Conservation (phyloP, 2,888 invertebrate genomes). For the Lamellibrachia columna region DNA sequence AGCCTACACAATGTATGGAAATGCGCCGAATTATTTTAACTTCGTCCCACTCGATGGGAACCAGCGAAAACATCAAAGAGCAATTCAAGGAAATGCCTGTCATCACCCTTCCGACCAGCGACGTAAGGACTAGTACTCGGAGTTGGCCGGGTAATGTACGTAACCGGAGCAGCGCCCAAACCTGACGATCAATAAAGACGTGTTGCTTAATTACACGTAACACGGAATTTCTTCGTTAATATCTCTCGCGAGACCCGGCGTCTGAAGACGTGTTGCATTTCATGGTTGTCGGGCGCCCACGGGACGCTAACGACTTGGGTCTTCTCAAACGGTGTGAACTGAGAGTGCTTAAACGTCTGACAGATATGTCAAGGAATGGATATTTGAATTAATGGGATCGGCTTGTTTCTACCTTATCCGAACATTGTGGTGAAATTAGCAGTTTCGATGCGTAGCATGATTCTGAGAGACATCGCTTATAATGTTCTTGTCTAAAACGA, state of each 20-base stretch:
- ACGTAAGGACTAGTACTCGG: neutral
- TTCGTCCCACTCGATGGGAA: too few species aligned
- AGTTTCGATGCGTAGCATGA: neutral
- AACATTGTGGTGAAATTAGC: too few species aligned
- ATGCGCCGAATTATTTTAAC: too few species aligned
- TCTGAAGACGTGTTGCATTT: neutral
- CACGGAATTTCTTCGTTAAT: slow-evolving; percentile 6
- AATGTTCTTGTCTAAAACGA: neutral
- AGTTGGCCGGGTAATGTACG: neutral
- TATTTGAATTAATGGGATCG: neutral
- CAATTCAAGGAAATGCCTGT: neutral
- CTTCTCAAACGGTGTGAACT: neutral
- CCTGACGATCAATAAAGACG: neutral
- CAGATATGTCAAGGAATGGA: neutral
- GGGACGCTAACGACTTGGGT: neutral
- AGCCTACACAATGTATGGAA: too few species aligned
- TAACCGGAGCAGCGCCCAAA: neutral
- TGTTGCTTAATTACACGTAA: neutral
- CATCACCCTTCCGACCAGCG: too few species aligned
- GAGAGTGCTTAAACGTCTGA: neutral
- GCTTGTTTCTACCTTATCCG: neutral
- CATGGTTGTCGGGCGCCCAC: neutral
- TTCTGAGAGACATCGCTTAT: neutral
- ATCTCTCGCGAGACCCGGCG: neutral
- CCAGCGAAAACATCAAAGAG: too few species aligned